Conservation (phyloP, 2,113 vertebrate species). For the Urocitellus parryii region DNA sequence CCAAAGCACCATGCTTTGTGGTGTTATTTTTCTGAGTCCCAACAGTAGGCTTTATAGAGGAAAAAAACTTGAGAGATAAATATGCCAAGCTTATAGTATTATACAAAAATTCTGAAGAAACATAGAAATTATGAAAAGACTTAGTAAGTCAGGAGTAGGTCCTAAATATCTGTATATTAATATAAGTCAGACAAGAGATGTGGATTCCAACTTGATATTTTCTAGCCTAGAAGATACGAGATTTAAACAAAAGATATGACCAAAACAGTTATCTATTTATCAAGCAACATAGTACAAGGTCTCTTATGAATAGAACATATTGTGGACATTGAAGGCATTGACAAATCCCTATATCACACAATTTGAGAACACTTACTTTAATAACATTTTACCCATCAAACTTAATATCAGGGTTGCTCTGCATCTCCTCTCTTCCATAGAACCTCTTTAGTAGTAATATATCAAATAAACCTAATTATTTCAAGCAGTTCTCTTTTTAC, state of each 20-base stretch:
- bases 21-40: neutral
- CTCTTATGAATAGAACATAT: neutral
- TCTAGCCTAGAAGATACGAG: neutral
- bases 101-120: neutral
- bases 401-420: neutral
- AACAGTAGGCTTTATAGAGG: neutral
- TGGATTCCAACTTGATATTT: neutral
- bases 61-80: neutral
- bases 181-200: neutral
- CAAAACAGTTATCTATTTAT: neutral
- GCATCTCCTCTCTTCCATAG: neutral
- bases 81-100: neutral
- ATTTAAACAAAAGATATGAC: slow-evolving; percentile 9
- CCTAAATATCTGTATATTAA: neutral
- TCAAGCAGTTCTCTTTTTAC: neutral
- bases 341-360: neutral
- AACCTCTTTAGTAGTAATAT: neutral
- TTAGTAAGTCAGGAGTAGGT: neutral
- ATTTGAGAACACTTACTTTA: neutral
- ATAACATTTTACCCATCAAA: neutral
- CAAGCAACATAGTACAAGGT: neutral
- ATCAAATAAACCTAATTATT: neutral
- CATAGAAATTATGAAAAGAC: neutral
- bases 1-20: neutral
- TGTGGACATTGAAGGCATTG: neutral